Base-by-base conservation (phyloP, 1,140 invertebrate genomes). In the Drosophila leontia region DNA sequence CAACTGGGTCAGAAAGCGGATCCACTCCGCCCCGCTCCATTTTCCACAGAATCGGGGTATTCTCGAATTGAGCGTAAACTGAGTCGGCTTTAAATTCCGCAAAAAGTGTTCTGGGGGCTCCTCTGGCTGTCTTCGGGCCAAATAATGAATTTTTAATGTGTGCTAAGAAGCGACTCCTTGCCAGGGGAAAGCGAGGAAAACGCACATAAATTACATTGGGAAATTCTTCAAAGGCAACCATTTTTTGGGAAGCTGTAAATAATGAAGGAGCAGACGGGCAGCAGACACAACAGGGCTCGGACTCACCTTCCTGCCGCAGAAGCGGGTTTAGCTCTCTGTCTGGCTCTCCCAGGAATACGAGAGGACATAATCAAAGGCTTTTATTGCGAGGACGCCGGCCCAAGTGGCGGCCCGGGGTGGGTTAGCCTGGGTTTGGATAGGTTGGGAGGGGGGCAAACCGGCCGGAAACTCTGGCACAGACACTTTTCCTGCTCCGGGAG, bases 71-170 rank as follows among this genome's bases (percentile, higher is more conserved):
- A 15, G 12, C 13, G 55, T 29, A 59, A 72, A 50, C 35, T 11
- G 19, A 51, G 45, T 3, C 12, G 13, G 35, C 39, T 37, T 47
- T 29, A 55, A 37, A n/a, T 68, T 44, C 19, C 13, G 47, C 39
- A 32, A 37, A 69, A 35, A 58, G 47, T 32, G 7, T 8, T 37
- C 42, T 26, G 39, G 48, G 44, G 39, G 57, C 26, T 23, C 39
- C 34, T 60, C 19, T 42, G 17, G n/a, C 35, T 48, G 77, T 37
- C 17, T 55, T 23, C 13, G 13, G 17, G 34, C 19, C 8, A 26
- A n/a, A 67, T 85, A 75, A 79, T 86, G 79, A 60, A 86, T 87
- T 82, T 87, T 86, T 86, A 87, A 86, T 72, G 83, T 35, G 60
- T 37, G 42, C 64, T 56, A 34, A 65, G 64, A 80, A 58, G 67